phyloP scores from a whole-genome alignment of 2,113 vertebrate genomes.

The Chionodraco myersi region DNA sequence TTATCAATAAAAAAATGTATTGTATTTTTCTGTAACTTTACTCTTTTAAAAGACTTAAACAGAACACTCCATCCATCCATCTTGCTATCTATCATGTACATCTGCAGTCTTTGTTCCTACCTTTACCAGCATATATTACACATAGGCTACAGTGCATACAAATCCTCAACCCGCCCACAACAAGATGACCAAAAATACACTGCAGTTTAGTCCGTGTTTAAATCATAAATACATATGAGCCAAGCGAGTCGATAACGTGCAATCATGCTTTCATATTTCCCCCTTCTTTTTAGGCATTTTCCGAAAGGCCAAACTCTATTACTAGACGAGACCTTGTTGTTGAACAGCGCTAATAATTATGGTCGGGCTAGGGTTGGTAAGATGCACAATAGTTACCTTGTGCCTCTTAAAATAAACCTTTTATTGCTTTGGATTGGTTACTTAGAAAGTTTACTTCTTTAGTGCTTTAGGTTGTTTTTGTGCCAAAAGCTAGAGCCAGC shows the following conservation, averaged over 20 bases:
- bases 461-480: background rate
- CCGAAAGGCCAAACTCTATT: background rate
- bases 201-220: constrained; percentile 25
- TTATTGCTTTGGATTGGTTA: background rate
- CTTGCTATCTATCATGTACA: background rate
- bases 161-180: constrained; percentile 50
- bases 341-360: background rate
- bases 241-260: constrained; percentile 23
- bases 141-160: constrained; percentile 31
- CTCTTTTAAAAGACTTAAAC: background rate
- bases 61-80: background rate
- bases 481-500: background rate
- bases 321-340: background rate
- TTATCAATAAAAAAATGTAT: background rate
- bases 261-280: constrained; percentile 8
- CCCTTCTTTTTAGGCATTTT: no score
- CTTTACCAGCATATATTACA: constrained; percentile 2
- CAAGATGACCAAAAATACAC: constrained; percentile 54
- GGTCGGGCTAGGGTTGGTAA: no score
- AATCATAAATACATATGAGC: constrained; percentile 26
- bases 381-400: background rate
- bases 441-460: background rate
- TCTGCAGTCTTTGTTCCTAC: background rate
- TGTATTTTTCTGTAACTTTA: no score
- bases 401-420: background rate